Percentiles rank a stretch among this genome's conserved stretches.
Evolutionary conservation across 2,888 invertebrate genomes (phyloP).

Genomic region (Onthophagus sagittarius): DNA sequence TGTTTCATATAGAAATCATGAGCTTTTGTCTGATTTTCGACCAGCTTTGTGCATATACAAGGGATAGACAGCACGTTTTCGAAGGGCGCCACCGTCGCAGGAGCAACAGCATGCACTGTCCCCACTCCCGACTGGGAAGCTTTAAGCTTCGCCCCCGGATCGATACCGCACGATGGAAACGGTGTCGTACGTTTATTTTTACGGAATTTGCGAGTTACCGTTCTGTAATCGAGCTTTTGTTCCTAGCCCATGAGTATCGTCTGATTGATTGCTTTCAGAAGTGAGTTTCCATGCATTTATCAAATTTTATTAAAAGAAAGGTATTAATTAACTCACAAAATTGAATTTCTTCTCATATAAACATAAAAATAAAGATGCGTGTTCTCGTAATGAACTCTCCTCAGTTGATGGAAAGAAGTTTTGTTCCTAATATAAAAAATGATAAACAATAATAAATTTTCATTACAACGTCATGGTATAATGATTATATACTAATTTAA

Average conservation of each 20-base stretch:
- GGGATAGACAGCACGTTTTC: conserved; percentile 23
- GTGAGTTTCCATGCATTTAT: not conserved
- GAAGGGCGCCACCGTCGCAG: conserved; percentile 22
- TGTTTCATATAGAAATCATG: conserved; percentile 9
- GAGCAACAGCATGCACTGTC: conserved; percentile 24
- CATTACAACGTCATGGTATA: no score
- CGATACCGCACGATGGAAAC: conserved; percentile 21
- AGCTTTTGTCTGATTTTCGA: conserved; percentile 13
- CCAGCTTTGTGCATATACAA: conserved; percentile 18
- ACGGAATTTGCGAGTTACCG: not conserved
- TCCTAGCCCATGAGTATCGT: not conserved
- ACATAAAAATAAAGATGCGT: no score
- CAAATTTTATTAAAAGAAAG: not conserved
- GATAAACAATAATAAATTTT: no score
- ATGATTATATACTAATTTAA: no score
- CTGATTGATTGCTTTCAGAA: not conserved
- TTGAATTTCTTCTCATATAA: not conserved
- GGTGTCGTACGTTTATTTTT: conserved; percentile 11
- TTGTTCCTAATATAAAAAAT: no score
- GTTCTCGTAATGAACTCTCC: no score
- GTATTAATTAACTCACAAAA: not conserved
- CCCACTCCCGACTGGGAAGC: conserved; percentile 21
- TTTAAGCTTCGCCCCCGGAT: conserved; percentile 18
- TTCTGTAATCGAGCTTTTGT: not conserved
- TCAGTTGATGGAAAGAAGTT: no score